phyloP scores from a whole-genome alignment of 2,888 invertebrate genomes.

The Tipula vernalis region DNA sequence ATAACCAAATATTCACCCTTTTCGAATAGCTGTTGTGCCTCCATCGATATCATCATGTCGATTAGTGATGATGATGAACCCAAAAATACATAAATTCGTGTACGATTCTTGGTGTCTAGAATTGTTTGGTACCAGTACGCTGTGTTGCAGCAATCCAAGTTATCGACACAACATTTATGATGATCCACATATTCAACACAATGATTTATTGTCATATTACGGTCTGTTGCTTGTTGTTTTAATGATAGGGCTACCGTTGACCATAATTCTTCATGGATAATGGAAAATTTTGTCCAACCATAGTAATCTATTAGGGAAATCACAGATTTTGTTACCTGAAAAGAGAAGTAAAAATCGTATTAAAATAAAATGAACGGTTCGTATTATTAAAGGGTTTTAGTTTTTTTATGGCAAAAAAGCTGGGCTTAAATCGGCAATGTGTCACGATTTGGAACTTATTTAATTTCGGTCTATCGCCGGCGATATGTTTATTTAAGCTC shows the following conservation, averaged over 20 bases:
- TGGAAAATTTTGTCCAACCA: conserved; percentile 88
- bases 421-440: too few relatives aligned
- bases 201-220: conserved; percentile 77
- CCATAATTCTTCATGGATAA: conserved; percentile 73
- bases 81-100: conserved; percentile 88
- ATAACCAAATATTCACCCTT: conserved; percentile 93
- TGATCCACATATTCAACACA: conserved; percentile 55
- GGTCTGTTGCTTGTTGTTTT: conserved; percentile 56
- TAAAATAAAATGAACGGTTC: too few relatives aligned
- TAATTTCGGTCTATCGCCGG: too few relatives aligned
- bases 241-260: conserved; percentile 70
- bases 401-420: too few relatives aligned
- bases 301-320: conserved; percentile 82
- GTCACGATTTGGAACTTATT: too few relatives aligned
- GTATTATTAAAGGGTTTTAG: too few relatives aligned
- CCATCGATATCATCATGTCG: conserved; percentile 87
- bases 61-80: conserved; percentile 75
- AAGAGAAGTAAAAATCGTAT: conserved; percentile 16
- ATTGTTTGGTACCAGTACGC: conserved; percentile 69
- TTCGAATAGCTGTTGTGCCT: conserved; percentile 72
- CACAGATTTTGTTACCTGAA: conserved; percentile 85
- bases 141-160: conserved; percentile 60
- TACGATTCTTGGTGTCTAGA: conserved; percentile 73
- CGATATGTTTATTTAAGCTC: too few relatives aligned
- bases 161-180: conserved; percentile 65